Evolutionary conservation across 2,888 invertebrate genomes (phyloP), one percentile per base, ranked within the genome.

Genomic region (Villa cingulata): DNA sequence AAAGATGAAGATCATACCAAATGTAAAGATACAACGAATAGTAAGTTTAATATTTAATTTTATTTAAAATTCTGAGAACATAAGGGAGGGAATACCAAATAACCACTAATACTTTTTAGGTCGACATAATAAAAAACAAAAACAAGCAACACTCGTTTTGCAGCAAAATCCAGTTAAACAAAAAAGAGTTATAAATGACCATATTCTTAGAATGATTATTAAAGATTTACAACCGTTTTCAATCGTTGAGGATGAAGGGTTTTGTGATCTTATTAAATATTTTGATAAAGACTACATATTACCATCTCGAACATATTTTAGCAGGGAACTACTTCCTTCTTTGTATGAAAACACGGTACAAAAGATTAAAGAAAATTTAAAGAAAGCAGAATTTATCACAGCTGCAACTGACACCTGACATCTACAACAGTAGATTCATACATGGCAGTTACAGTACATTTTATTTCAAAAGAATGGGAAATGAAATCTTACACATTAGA

Each of bases 301-400:
- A 23, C 59, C 59, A 32, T 53, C 44, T 23, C 49, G 59, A 29
- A 58, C 57, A 53, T 57, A 51, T 43, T 49, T 59, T 43, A 53
- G 55, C 15, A 45, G 53, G 19, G 46, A 48, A 45, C 46, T 54
- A 41, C 50, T 60, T 42, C 58, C 58, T 37, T 44, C 48, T 38
- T 43, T 49, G 40, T 53, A 53, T 46, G 49, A 51, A 44, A 48
- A 45, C 46, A 37, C 45, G 18, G 41, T 46, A 36, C 46, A 53
- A 44, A 48, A 47, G 34, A 41, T 56, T 23, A 46, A 49, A 52
- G 23, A 15, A 2, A 37, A 39, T 36, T 40, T 55, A 42, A 12
- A 43, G 18, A 20, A 12, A 17, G 45, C 42, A 9, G 39, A 48
- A 37, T 29, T 18, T 23, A 49, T 56, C 36, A 46, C 50, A 16